Base-by-base conservation (phyloP, 2,888 invertebrate species). In the Mesochorus sp. region DNA sequence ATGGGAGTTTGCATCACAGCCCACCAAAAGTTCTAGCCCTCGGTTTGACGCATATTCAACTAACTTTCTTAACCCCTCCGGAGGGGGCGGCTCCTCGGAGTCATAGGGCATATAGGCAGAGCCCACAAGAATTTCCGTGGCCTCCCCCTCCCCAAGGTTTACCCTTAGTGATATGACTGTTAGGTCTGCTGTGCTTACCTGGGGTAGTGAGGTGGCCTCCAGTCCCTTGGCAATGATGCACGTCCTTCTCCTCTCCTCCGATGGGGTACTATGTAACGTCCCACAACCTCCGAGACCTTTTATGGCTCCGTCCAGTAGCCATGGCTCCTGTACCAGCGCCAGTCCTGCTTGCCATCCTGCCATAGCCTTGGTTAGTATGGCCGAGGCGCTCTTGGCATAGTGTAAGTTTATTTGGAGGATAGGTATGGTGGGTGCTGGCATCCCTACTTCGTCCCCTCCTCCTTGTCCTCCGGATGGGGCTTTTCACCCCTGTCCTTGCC, bases 1-100 rank as follows among this genome's bases (percentile, higher is more conserved):
- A 57, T 74, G 74, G 5, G 64, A 51, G 19, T 78, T 70, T 1
- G 59, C 76, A 8, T 76, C 72, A 14, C 57, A 68, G 6, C 62
- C 72, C 0, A 72, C 10, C 6, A 79, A 0, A 1, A 76, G 47
- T 10, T 49, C 28, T 1, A 55, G 31, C 24, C 67, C 44, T 6
- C 21, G 31, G 1, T 14, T 26, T 1, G 24, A n/a, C 17, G 42
- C 37, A 61, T 72, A 47, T 10, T 73, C 66, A 24, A 67, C 31
- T 12, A 70, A 31, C 10, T 37, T 44, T n/a, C n/a, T 39, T 6
- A 76, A 42, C 24, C 51, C 39, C 19, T 19, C 21, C 3, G 64
- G 53, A 5, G 24, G 42, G n/a, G 68, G 55, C 4, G 17, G 17
- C 5, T 31, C 3, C 19, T 0, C n/a, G n/a, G 44, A 19, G 37